These are phyloP conservation scores for Meda fulgida DNA, from an alignment of 2,797 vertebrate species.

Conservation along the genomic window DNA sequence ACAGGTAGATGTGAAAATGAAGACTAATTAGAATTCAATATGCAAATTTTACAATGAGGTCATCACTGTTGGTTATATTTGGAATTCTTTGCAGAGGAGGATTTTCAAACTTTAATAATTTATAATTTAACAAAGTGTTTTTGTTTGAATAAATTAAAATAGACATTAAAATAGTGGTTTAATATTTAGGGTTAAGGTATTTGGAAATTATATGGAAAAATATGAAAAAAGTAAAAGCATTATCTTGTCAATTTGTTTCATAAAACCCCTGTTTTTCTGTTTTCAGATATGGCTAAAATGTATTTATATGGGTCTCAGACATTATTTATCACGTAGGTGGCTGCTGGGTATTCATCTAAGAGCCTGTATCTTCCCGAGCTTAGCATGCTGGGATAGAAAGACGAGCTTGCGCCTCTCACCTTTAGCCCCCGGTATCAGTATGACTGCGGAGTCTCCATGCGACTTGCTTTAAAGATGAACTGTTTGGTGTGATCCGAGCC, in stretches of 20 bases:
- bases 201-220: neutral
- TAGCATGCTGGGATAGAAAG: conserved; percentile 50
- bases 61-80: neutral
- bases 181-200: neutral
- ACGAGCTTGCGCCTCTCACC: conserved; percentile 50
- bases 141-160: neutral
- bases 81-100: neutral
- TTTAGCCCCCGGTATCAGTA: conserved; percentile 57
- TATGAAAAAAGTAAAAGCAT: neutral
- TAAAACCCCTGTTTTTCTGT: neutral
- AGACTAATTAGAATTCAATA: neutral
- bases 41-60: neutral
- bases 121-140: neutral
- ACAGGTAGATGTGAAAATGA: neutral
- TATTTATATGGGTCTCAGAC: conserved; percentile 22
- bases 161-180: neutral
- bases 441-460: conserved; percentile 67
- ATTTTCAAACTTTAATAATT: neutral
- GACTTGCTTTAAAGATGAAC: conserved; percentile 79
- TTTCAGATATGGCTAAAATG: neutral
- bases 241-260: neutral
- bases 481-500: conserved; percentile 78
- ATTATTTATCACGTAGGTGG: conserved; percentile 45
- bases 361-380: conserved; percentile 44
- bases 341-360: conserved; percentile 44